These are phyloP conservation scores for Papilio xuthus DNA, from an alignment of 1,140 invertebrate species.

Conservation along the genomic window DNA sequence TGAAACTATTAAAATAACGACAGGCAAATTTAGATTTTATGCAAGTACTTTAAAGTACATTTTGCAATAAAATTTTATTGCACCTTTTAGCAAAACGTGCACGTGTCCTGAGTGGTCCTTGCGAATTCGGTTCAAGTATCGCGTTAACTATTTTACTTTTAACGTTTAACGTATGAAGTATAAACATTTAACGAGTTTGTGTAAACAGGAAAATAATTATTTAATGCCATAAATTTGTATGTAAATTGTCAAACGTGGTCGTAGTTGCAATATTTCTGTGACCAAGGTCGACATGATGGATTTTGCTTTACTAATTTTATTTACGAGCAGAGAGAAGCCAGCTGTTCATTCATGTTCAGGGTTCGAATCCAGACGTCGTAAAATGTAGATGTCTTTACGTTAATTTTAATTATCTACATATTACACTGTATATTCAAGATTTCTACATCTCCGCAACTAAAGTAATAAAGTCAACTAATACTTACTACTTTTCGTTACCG, in stretches of 20 bases:
- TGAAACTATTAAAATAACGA: slow-evolving; percentile 5
- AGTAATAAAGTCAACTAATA: neutral
- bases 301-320: neutral
- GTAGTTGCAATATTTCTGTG: neutral
- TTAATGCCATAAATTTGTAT: neutral
- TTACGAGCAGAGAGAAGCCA: neutral
- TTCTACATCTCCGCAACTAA: neutral
- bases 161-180: neutral
- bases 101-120: slow-evolving; percentile 7
- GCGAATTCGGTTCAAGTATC: slow-evolving; percentile 11
- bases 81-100: slow-evolving; percentile 9
- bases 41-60: neutral
- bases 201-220: slow-evolving; percentile 22
- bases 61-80: slow-evolving; percentile 27
- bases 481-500: neutral
- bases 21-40: slow-evolving; percentile 19
- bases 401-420: neutral
- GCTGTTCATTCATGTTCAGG: neutral
- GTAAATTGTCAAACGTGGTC: neutral
- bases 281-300: neutral
- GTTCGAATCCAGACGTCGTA: neutral
- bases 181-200: slow-evolving; percentile 16
- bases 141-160: slow-evolving; percentile 1
- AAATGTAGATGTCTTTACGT: no score
- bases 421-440: no score